Evolutionary conservation across 2,113 vertebrate genomes (phyloP).

Genomic region (Uropsilus gracilis): DNA sequence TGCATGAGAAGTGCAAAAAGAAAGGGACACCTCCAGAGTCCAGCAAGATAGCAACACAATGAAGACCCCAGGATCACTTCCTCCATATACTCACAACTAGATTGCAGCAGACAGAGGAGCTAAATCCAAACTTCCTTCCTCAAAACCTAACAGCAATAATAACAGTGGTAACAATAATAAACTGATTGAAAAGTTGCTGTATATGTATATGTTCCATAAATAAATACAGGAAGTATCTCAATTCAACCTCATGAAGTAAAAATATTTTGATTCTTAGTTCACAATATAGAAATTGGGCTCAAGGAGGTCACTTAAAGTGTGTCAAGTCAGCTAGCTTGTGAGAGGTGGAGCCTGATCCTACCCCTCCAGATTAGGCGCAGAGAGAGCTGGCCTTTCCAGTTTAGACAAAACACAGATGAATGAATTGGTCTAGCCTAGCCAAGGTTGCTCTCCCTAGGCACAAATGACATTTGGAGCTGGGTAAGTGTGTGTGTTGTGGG

Average conservation of each 20-base stretch:
- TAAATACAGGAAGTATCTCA: neutral
- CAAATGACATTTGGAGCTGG: neutral
- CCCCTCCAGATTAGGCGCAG: accelerated
- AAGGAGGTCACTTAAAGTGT: neutral
- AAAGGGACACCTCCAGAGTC: neutral
- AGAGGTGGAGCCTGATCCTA: neutral
- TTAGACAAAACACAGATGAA: accelerated
- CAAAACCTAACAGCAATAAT: neutral
- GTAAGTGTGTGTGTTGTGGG: neutral
- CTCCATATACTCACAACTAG: too few relatives aligned
- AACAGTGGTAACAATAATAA: neutral
- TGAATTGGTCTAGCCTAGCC: neutral
- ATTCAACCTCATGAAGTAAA: neutral
- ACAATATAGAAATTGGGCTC: neutral
- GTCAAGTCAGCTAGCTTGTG: neutral
- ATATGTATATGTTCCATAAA: neutral
- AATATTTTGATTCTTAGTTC: neutral
- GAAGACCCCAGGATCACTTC: too few relatives aligned
- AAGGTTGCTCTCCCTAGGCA: neutral
- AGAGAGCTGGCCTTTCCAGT: too few relatives aligned
- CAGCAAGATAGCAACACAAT: too few relatives aligned
- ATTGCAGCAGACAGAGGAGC: neutral
- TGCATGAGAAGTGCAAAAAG: neutral
- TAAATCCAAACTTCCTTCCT: neutral
- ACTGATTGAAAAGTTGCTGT: neutral